Evolutionary conservation across 2,797 vertebrate genomes (phyloP).

Genomic region (Pangasius larnaudii): DNA sequence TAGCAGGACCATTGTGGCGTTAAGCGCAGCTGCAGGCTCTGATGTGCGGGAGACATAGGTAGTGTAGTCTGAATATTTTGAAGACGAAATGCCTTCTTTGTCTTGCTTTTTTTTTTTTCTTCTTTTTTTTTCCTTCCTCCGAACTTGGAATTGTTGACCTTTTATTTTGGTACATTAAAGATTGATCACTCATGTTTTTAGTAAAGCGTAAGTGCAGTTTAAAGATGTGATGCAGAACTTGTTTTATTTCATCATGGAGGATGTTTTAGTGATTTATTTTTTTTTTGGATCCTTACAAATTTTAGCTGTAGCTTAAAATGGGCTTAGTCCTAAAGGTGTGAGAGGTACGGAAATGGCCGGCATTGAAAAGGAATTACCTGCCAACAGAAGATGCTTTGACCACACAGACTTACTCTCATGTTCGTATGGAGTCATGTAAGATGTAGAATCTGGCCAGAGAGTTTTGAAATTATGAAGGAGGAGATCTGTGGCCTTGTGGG

Average conservation of each 20-base stretch:
- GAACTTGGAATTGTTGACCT: conserved; percentile 57
- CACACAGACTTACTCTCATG: no score
- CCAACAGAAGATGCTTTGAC: neutral
- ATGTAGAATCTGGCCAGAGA: neutral
- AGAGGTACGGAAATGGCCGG: neutral
- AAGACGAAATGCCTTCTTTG: conserved; percentile 59
- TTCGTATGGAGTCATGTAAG: neutral
- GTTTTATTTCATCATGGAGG: conserved; percentile 36
- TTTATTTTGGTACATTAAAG: conserved; percentile 73
- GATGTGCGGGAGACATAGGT: conserved; percentile 3
- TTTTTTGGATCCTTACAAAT: neutral
- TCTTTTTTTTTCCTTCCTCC: conserved; percentile 56
- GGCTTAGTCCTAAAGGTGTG: neutral
- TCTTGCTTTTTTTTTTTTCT: conserved; percentile 53
- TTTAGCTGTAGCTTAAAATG: neutral
- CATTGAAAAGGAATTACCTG: no score
- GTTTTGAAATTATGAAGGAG: neutral
- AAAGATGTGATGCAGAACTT: conserved; percentile 65
- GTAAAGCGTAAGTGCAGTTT: conserved; percentile 78
- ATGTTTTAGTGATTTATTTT: neutral
- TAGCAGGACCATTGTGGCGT: conserved; percentile 54
- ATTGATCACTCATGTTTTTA: conserved; percentile 79
- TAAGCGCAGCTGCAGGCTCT: conserved; percentile 39
- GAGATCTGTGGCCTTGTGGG: neutral
- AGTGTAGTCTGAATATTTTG: conserved; percentile 33